phyloP scores from a whole-genome alignment of 2,888 invertebrate genomes.

The Allolobophora icterica region DNA sequence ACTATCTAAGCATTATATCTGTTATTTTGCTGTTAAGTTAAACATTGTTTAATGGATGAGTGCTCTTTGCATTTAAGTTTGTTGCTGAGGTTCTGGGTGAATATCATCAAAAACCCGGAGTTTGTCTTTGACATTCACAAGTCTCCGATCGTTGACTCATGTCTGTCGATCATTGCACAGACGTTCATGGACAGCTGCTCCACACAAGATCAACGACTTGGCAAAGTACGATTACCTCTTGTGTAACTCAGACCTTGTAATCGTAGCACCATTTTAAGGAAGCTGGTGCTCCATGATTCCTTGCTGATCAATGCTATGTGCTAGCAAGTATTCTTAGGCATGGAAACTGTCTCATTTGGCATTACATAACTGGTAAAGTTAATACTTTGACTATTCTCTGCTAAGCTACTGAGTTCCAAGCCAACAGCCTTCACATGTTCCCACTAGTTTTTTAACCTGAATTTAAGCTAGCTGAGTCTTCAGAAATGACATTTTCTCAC shows the following conservation, averaged over 20 bases:
- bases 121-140: slow-evolving; percentile 98
- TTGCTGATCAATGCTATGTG: not conserved
- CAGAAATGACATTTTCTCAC: too few relatives aligned
- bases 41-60: not conserved
- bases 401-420: too few relatives aligned
- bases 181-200: slow-evolving; percentile 99
- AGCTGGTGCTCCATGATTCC: not conserved
- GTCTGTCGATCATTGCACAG: slow-evolving; percentile 97
- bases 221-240: slow-evolving; percentile 75
- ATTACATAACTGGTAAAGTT: too few relatives aligned
- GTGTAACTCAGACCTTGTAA: not conserved
- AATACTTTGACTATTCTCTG: too few relatives aligned
- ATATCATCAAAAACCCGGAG: slow-evolving; percentile 98
- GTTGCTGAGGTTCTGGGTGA: slow-evolving; percentile 91
- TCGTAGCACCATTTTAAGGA: not conserved
- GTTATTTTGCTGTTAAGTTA: not conserved
- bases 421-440: too few relatives aligned
- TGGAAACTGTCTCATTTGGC: too few relatives aligned
- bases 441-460: too few relatives aligned
- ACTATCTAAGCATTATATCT: not conserved
- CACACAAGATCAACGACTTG: slow-evolving; percentile 95
- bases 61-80: slow-evolving; percentile 63
- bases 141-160: slow-evolving; percentile 96
- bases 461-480: too few relatives aligned
- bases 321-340: too few relatives aligned